A percentile compares a stretch with the other conserved stretches of the same genome.
Evolutionary conservation across 92 coral and sea anemone genomes (phyloP).

Genomic region (Pocillopora meandrina): DNA sequence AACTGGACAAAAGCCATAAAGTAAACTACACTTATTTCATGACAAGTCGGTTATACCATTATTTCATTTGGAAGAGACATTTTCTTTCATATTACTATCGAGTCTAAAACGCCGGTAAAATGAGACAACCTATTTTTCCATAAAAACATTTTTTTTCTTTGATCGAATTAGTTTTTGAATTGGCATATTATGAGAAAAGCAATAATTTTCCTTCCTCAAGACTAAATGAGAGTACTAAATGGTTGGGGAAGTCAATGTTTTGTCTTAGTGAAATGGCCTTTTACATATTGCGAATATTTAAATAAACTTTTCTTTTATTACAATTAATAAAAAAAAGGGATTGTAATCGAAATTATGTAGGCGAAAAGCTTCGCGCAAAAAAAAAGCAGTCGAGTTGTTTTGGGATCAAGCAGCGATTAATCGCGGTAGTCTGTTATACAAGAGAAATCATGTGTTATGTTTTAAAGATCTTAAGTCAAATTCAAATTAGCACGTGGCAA

Average conservation of each 20-base stretch:
- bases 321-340: not conserved
- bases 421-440: not conserved
- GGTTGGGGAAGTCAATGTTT: not conserved
- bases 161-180: not conserved
- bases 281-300: not conserved
- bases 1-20: not conserved
- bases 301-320: constrained; percentile 11
- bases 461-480: not conserved
- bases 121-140: too few relatives aligned
- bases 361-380: not conserved
- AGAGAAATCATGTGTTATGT: not conserved
- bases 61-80: not conserved
- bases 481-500: constrained; percentile 21
- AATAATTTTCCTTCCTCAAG: not conserved
- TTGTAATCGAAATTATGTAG: not conserved
- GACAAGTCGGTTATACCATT: not conserved
- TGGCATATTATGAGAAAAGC: not conserved
- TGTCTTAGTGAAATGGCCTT: not conserved
- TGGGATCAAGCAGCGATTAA: not conserved
- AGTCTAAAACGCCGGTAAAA: constrained; percentile 6
- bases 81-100: not conserved
- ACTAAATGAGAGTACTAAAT: not conserved
- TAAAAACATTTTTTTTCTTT: not conserved
- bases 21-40: too few relatives aligned
- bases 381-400: not conserved